These are phyloP conservation scores for Pyralis farinalis DNA, from an alignment of 2,888 invertebrate species.

Conservation along the genomic window DNA sequence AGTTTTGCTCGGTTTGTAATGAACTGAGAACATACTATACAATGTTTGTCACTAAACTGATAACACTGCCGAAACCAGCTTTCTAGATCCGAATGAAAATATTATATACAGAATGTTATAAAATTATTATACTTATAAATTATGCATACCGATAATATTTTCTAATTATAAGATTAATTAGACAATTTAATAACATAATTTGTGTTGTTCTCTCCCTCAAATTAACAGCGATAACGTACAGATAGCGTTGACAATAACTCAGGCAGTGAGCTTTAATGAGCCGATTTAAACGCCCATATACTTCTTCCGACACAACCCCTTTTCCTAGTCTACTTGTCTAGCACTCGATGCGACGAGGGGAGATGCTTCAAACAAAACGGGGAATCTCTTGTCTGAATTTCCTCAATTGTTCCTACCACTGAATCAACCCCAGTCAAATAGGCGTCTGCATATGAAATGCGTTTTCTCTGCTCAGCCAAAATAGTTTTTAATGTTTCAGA, in stretches of 20 bases:
- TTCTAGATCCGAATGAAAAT: too few species aligned
- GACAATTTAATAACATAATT: slow-evolving; percentile 8
- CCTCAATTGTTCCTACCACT: slow-evolving; percentile 39
- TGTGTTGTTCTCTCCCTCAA: slow-evolving; percentile 27
- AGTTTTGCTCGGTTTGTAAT: too few species aligned
- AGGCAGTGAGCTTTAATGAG: slow-evolving; percentile 50
- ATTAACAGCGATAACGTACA: slow-evolving; percentile 43
- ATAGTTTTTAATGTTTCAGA: too few species aligned
- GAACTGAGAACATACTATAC: too few species aligned
- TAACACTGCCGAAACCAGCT: too few species aligned
- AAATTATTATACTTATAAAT: too few species aligned
- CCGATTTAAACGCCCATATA: slow-evolving; percentile 59
- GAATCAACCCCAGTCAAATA: slow-evolving; percentile 14
- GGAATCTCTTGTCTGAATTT: slow-evolving; percentile 60
- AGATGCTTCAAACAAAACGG: slow-evolving; percentile 63
- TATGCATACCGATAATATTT: too few species aligned
- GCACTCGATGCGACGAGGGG: slow-evolving; percentile 56
- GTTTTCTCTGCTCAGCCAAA: too few species aligned
- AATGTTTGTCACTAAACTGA: too few species aligned
- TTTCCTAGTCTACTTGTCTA: slow-evolving; percentile 45
- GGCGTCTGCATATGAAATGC: neutral
- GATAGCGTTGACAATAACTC: slow-evolving; percentile 51
- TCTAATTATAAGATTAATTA: too few species aligned
- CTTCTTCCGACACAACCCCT: slow-evolving; percentile 54
- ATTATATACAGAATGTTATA: too few species aligned